phyloP scores from a whole-genome alignment of 2,797 vertebrate species.

The Orestias chungarensis region DNA sequence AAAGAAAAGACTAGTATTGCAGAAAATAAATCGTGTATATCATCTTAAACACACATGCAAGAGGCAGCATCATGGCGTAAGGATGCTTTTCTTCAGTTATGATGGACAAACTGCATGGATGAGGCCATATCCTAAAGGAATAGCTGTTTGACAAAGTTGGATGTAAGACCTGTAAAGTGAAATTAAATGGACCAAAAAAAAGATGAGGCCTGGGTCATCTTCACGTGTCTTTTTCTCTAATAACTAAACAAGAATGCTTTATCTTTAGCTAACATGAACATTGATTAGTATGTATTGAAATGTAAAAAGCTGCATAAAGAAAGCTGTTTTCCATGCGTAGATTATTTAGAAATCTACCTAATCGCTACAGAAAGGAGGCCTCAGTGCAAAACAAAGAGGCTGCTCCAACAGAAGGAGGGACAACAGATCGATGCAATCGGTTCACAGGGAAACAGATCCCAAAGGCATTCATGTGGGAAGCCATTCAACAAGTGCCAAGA shows the following conservation, averaged over 20 bases:
- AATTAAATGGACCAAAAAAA: neutral
- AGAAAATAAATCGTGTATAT: neutral
- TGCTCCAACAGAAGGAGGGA: slow-evolving; percentile 42
- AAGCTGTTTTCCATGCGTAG: slow-evolving; percentile 42
- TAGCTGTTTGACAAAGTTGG: neutral
- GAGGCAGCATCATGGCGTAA: neutral
- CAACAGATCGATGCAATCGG: slow-evolving; percentile 9
- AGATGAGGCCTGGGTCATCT: neutral
- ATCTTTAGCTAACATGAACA: neutral
- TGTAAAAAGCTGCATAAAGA: slow-evolving; percentile 18
- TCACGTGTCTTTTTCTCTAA: slow-evolving; percentile 5
- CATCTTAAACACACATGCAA: neutral
- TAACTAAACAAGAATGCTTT: slow-evolving; percentile 10
- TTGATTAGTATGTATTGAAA: slow-evolving; percentile 12
- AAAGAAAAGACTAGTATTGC: neutral
- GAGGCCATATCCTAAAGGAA: neutral
- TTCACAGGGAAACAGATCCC: slow-evolving; percentile 18
- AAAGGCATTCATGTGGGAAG: slow-evolving; percentile 10
- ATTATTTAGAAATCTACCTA: slow-evolving; percentile 42
- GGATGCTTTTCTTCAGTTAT: neutral
- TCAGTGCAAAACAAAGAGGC: slow-evolving; percentile 59
- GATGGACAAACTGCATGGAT: neutral
- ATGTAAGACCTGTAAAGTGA: neutral
- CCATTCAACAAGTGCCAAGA: slow-evolving; percentile 56
- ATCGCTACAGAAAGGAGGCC: slow-evolving; percentile 35